These are phyloP conservation scores for Punctoribates punctum DNA, from an alignment of 2,888 invertebrate species.

Conservation along the genomic window DNA sequence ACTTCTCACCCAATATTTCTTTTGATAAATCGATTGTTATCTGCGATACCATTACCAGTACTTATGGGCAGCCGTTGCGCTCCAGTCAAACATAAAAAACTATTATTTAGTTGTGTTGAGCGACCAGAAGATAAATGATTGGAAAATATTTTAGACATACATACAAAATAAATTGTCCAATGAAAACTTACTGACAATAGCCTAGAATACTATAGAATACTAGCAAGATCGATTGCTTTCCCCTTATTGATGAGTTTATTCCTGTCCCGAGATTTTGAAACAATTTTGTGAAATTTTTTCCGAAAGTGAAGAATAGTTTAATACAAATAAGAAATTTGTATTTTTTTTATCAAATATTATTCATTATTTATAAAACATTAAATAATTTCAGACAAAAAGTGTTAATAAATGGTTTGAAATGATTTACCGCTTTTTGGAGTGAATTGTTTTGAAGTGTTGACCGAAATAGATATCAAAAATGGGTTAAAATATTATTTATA, in stretches of 20 bases:
- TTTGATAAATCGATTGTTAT: slow-evolving; percentile 32
- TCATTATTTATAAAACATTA: too few relatives aligned
- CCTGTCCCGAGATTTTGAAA: too few relatives aligned
- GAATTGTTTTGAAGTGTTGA: too few relatives aligned
- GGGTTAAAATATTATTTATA: too few relatives aligned
- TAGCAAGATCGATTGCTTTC: too few relatives aligned
- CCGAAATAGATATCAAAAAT: too few relatives aligned
- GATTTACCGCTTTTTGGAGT: too few relatives aligned
- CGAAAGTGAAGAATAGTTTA: too few relatives aligned
- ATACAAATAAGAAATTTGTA: background rate
- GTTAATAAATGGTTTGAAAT: background rate
- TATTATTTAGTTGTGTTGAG: slow-evolving; percentile 26
- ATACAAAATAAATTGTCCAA: slow-evolving; percentile 2
- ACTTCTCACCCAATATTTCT: background rate
- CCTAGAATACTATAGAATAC: background rate
- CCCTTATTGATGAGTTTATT: too few relatives aligned
- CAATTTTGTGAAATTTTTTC: too few relatives aligned
- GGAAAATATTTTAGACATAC: slow-evolving; percentile 19
- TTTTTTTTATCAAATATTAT: background rate
- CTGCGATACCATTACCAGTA: slow-evolving; percentile 6
- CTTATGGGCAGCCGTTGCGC: background rate
- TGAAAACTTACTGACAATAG: slow-evolving; percentile 13
- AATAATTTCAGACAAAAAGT: too few relatives aligned
- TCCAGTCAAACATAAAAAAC: slow-evolving; percentile 6
- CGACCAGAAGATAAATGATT: background rate